Evolutionary conservation across 64 coral and sea anemone genomes (phyloP).

Genomic region (Pachyseris speciosa): DNA sequence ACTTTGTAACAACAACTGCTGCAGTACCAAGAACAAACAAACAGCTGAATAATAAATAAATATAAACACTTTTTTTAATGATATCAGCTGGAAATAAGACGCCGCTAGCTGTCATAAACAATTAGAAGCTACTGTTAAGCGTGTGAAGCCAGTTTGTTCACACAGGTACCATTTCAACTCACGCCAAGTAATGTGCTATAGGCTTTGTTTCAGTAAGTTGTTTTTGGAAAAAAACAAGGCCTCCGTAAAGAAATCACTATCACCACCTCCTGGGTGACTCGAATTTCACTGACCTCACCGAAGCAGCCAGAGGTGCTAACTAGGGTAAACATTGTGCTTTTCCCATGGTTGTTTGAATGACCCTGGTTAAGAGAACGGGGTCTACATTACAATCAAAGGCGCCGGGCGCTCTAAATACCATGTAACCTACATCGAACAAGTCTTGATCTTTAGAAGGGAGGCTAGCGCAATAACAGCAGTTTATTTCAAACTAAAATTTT

Average conservation of each 20-base stretch:
- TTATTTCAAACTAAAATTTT: too few relatives aligned
- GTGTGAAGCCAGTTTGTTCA: not conserved
- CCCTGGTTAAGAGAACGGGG: not conserved
- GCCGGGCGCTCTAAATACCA: not conserved
- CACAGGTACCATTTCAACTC: not conserved
- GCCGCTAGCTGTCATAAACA: not conserved
- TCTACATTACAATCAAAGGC: not conserved
- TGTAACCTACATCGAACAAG: too few relatives aligned
- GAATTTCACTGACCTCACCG: not conserved
- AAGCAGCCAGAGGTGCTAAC: not conserved
- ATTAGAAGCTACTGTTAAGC: not conserved
- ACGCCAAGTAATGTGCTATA: too few relatives aligned
- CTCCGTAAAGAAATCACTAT: too few relatives aligned
- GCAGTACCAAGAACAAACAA: not conserved
- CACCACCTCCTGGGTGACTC: too few relatives aligned
- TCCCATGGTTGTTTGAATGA: not conserved
- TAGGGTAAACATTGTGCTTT: not conserved
- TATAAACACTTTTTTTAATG: not conserved
- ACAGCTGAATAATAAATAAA: not conserved
- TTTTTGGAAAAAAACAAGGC: too few relatives aligned
- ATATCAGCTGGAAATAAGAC: not conserved
- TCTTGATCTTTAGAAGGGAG: too few relatives aligned
- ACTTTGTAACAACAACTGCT: not conserved
- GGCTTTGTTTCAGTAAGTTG: not conserved
- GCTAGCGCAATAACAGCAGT: too few relatives aligned